Conservation (phyloP, 2,888 invertebrate genomes). For the Orchestes rusci region DNA sequence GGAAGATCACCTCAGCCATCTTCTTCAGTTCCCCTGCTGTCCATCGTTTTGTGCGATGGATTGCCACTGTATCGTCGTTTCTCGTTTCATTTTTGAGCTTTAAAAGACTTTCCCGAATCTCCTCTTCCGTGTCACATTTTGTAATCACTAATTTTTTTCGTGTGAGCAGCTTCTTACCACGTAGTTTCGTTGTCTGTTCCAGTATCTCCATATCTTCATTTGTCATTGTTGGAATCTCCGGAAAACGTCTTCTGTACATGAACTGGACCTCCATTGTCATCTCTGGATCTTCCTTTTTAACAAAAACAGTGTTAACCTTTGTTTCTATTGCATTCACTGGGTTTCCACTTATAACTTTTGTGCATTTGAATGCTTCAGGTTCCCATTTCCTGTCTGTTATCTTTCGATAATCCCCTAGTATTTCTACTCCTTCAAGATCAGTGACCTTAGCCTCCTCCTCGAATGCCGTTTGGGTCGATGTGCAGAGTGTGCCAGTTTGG, state of each 20-base stretch:
- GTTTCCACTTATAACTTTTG: neutral
- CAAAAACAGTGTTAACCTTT: neutral
- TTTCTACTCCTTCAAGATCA: too few relatives aligned
- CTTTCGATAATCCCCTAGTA: too few relatives aligned
- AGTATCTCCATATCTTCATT: neutral
- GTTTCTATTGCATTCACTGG: neutral
- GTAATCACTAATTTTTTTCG: neutral
- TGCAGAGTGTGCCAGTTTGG: too few relatives aligned
- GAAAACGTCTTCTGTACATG: neutral
- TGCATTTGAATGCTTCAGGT: neutral
- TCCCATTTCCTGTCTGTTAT: neutral
- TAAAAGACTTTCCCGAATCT: neutral
- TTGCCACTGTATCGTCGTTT: neutral
- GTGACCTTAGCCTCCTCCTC: too few relatives aligned
- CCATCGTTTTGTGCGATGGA: neutral
- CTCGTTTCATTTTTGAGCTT: neutral
- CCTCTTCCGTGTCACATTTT: neutral
- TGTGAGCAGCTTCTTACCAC: neutral
- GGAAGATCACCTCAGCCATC: neutral
- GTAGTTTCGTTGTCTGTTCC: neutral
- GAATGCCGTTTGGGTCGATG: too few relatives aligned
- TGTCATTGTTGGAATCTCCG: neutral
- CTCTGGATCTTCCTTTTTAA: neutral
- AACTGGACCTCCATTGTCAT: neutral
- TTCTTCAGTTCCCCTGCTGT: neutral